Conservation (phyloP, 2,888 invertebrate species). For the Emmelina monodactyla region DNA sequence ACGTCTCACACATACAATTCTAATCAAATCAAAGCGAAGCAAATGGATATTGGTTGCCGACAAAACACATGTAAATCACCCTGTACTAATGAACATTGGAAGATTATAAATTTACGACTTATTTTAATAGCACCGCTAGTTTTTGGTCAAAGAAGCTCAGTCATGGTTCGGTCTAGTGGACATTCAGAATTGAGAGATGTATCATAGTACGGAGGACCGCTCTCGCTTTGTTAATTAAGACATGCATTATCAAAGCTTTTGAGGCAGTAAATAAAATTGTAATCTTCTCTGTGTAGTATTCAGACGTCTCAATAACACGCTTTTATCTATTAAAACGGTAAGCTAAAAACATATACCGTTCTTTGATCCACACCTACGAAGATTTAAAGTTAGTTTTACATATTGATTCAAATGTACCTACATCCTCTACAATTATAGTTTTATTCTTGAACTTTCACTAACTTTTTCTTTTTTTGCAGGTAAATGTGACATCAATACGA, state of each 20-base stretch:
- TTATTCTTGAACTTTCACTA: no score
- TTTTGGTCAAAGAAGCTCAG: no score
- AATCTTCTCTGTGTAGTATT: constrained; percentile 49
- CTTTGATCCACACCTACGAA: constrained; percentile 63
- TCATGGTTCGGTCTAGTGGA: no score
- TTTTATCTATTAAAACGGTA: constrained; percentile 50
- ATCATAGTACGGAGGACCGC: constrained; percentile 7
- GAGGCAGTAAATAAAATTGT: constrained; percentile 62
- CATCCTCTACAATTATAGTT: no score
- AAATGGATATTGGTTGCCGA: constrained; percentile 54
- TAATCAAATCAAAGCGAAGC: constrained; percentile 44
- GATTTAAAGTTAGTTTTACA: no score
- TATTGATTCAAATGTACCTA: no score
- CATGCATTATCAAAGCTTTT: constrained; percentile 64
- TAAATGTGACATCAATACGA: no score
- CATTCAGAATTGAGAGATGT: not conserved
- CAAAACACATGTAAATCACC: constrained; percentile 53
- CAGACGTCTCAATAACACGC: constrained; percentile 56
- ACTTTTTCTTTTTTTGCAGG: no score
- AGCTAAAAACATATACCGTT: constrained; percentile 46
- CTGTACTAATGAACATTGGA: constrained; percentile 40
- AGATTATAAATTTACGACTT: not conserved
- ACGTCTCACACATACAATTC: constrained; percentile 17
- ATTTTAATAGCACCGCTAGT: not conserved
- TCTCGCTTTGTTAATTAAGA: constrained; percentile 62